Evolutionary conservation across 2,797 vertebrate species (phyloP).

Genomic region (Malacoctenus gilli): DNA sequence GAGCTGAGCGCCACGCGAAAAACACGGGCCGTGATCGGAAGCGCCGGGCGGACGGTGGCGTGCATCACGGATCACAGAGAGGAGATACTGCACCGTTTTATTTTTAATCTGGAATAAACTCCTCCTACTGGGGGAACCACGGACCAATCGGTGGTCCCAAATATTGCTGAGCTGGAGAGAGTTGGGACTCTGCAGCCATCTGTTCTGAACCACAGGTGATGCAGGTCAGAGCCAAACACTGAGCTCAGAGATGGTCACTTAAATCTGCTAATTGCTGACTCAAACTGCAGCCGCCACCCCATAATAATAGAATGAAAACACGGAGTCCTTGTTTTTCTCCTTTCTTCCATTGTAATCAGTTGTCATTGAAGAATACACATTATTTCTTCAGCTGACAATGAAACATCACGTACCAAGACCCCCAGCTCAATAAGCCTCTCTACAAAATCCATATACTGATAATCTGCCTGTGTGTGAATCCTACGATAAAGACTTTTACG

Average conservation of each 20-base stretch:
- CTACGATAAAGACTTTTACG: no score
- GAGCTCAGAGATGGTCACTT: slow-evolving; percentile 34
- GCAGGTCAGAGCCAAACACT: slow-evolving; percentile 50
- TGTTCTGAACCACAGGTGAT: slow-evolving; percentile 70
- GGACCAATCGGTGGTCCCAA: slow-evolving; percentile 53
- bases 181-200: slow-evolving; percentile 72
- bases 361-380: no score
- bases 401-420: not conserved
- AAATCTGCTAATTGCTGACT: slow-evolving; percentile 31
- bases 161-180: slow-evolving; percentile 65
- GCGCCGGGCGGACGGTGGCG: slow-evolving; percentile 5
- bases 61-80: slow-evolving; percentile 5
- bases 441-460: slow-evolving; percentile 7
- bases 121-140: slow-evolving; percentile 42
- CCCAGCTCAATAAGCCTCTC: slow-evolving; percentile 1
- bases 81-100: slow-evolving; percentile 4
- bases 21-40: slow-evolving; percentile 13
- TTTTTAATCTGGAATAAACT: slow-evolving; percentile 9
- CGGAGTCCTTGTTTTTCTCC: no score
- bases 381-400: not conserved
- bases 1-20: no score
- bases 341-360: not conserved
- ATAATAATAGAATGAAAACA: not conserved
- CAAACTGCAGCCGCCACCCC: slow-evolving; percentile 29
- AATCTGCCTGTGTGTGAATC: not conserved